phyloP scores from a whole-genome alignment of 1,140 invertebrate species.

The Papilio aristodemus region DNA sequence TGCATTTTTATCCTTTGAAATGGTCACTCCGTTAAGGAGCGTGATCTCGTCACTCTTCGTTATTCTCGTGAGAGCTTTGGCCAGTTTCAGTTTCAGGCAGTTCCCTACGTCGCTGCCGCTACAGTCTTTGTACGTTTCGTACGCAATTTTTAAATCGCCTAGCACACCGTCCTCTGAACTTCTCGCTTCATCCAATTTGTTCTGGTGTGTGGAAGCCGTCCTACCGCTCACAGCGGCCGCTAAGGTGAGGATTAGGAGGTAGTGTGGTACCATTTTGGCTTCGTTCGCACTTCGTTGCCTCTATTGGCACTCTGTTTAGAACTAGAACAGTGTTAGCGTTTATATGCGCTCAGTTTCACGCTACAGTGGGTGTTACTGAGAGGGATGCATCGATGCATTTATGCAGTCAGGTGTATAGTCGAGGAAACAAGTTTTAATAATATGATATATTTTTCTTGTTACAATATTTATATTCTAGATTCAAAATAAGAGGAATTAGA shows the following conservation, averaged over 20 bases:
- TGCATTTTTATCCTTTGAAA: conserved; percentile 82
- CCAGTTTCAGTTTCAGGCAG: conserved; percentile 88
- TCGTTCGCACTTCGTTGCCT: conserved; percentile 59
- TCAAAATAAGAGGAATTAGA: no score
- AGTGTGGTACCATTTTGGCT: conserved; percentile 72
- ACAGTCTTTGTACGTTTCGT: conserved; percentile 87
- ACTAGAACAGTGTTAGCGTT: conserved; percentile 62
- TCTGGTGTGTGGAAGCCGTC: conserved; percentile 68
- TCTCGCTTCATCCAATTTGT: conserved; percentile 66
- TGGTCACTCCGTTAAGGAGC: conserved; percentile 86
- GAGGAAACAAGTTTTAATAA: conserved; percentile 32
- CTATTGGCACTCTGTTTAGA: conserved; percentile 66
- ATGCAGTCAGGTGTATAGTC: conserved; percentile 57
- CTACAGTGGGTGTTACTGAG: conserved; percentile 64
- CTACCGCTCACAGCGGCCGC: conserved; percentile 67
- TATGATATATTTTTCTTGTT: not conserved
- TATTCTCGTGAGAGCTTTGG: conserved; percentile 86
- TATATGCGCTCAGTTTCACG: conserved; percentile 78
- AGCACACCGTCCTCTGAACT: conserved; percentile 72
- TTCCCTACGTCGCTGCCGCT: conserved; percentile 84
- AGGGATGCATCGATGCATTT: conserved; percentile 76
- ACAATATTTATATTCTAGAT: no score
- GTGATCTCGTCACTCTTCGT: conserved; percentile 82
- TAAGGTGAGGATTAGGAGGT: conserved; percentile 72
- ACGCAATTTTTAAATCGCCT: conserved; percentile 72